A percentile compares a stretch with the other conserved stretches of the same genome.
Evolutionary conservation across 2,888 invertebrate species (phyloP).

Genomic region (Andricus quercusramuli): DNA sequence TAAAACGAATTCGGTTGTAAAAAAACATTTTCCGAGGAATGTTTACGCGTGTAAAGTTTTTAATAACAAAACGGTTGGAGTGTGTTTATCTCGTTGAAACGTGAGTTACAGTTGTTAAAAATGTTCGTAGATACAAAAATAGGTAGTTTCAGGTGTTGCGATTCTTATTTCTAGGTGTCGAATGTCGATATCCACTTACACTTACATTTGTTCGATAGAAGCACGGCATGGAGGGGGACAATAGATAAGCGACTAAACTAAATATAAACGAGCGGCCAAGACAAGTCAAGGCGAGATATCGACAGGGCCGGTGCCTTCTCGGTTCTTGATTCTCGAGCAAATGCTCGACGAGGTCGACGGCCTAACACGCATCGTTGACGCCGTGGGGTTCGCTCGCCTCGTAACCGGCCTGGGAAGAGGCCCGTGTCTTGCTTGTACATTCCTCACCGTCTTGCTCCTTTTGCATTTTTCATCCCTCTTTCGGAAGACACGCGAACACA

Average conservation of each 20-base stretch:
- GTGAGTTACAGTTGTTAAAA: not conserved
- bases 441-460: not conserved
- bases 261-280: slow-evolving; percentile 54
- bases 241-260: slow-evolving; percentile 56
- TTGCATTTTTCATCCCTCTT: slow-evolving; percentile 12
- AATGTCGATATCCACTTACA: slow-evolving; percentile 14
- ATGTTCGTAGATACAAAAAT: not conserved
- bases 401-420: slow-evolving; percentile 52
- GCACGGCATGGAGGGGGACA: slow-evolving; percentile 46
- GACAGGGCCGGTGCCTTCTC: slow-evolving; percentile 43
- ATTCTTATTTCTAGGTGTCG: not conserved
- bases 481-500: not conserved
- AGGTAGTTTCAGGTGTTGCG: not conserved
- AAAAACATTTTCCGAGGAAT: no score
- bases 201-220: slow-evolving; percentile 26
- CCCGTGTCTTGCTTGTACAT: slow-evolving; percentile 17
- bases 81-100: not conserved
- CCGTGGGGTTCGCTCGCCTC: slow-evolving; percentile 63
- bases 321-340: slow-evolving; percentile 61
- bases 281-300: slow-evolving; percentile 52
- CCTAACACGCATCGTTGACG: slow-evolving; percentile 77
- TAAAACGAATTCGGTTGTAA: no score
- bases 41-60: no score
- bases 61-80: no score
- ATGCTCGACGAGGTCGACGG: slow-evolving; percentile 74